A percentile compares a stretch with the other conserved stretches of the same genome.
Evolutionary conservation across 2,888 invertebrate genomes (phyloP).

Genomic region (Antheraea yamamai): DNA sequence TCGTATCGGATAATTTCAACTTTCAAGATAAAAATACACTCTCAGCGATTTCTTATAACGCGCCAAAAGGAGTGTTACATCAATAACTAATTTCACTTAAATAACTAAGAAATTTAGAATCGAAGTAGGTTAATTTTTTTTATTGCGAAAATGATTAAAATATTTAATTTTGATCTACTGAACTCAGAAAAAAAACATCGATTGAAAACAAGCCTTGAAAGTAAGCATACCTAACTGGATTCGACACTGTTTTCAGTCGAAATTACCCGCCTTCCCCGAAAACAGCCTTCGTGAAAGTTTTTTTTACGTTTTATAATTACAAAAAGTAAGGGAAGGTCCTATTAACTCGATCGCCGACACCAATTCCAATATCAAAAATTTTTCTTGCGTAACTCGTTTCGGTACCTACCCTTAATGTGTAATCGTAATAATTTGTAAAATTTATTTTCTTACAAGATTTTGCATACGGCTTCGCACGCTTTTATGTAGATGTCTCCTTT

Average conservation of each 20-base stretch:
- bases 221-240: constrained; percentile 34
- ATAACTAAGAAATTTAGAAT: too few relatives aligned
- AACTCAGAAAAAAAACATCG: constrained; percentile 43
- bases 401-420: constrained; percentile 5
- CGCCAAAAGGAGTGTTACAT: too few relatives aligned
- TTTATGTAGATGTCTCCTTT: too few relatives aligned
- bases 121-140: too few relatives aligned
- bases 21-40: too few relatives aligned
- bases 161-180: not conserved
- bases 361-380: constrained; percentile 19
- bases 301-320: constrained; percentile 48
- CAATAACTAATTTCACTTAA: too few relatives aligned
- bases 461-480: too few relatives aligned
- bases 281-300: constrained; percentile 42
- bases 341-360: constrained; percentile 43
- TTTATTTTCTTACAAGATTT: not conserved
- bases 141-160: too few relatives aligned
- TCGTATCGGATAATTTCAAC: too few relatives aligned
- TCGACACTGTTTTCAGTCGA: constrained; percentile 33
- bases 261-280: constrained; percentile 41
- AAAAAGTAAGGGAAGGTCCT: constrained; percentile 39
- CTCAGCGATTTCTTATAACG: too few relatives aligned
- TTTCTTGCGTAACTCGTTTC: constrained; percentile 16
- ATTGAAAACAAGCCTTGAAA: constrained; percentile 55
- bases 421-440: constrained; percentile 15